Conservation (phyloP, 2,113 vertebrate genomes). For the Vulpes vulpes region DNA sequence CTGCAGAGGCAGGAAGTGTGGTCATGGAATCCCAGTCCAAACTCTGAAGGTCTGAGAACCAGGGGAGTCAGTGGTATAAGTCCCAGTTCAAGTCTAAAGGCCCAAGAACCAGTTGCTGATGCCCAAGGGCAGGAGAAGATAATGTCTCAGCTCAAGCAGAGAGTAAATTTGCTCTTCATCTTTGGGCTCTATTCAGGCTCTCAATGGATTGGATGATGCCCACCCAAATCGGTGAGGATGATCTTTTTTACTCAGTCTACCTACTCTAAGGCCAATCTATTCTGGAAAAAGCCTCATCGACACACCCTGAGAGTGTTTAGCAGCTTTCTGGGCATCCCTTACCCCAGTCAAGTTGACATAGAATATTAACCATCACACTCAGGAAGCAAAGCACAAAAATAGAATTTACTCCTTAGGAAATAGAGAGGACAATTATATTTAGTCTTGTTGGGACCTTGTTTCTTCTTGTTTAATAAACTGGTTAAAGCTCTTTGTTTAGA, state of each 20-base stretch:
- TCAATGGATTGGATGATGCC: not conserved
- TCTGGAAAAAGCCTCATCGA: not conserved
- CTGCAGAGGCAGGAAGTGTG: not conserved
- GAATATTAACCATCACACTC: constrained; percentile 5
- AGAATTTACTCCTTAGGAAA: not conserved
- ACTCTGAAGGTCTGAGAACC: not conserved
- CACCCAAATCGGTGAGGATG: not conserved
- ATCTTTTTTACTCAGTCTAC: not conserved
- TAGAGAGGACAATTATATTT: not conserved
- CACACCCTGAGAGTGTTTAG: not conserved
- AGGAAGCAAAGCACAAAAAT: constrained; percentile 13
- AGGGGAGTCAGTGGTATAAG: not conserved
- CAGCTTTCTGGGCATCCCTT: not conserved
- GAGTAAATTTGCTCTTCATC: not conserved
- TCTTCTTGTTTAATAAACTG: constrained; percentile 33
- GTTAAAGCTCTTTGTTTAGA: constrained; percentile 41
- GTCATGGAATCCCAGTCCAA: not conserved
- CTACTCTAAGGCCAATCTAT: not conserved
- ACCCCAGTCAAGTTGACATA: not conserved
- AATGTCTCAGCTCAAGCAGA: not conserved
- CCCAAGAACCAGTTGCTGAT: too few relatives aligned
- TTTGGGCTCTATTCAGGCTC: not conserved
- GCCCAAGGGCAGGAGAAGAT: not conserved
- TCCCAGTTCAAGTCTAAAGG: not conserved
- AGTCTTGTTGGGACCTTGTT: not conserved